phyloP scores from a whole-genome alignment of 2,797 vertebrate species.

The Halcyon chelicuti region DNA sequence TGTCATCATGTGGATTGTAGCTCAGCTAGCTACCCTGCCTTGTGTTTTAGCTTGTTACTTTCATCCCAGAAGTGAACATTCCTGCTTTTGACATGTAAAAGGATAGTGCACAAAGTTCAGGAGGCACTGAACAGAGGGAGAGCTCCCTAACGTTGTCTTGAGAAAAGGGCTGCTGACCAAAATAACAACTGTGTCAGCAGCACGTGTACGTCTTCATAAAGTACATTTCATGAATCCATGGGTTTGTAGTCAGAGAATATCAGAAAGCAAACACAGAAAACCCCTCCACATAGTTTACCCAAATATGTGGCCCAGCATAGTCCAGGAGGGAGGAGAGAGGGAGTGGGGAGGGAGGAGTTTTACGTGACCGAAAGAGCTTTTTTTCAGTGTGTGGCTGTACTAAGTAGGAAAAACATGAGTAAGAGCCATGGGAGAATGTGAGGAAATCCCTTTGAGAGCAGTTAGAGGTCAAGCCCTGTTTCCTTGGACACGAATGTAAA shows the following conservation, averaged over 20 bases:
- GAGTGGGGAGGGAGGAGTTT: neutral
- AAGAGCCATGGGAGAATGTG: neutral
- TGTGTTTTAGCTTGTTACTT: neutral
- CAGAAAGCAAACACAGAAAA: conserved; percentile 16
- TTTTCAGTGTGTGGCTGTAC: neutral
- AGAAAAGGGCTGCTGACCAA: conserved; percentile 29
- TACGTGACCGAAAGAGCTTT: neutral
- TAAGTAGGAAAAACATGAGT: neutral
- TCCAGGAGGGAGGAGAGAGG: neutral
- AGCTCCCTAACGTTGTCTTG: neutral
- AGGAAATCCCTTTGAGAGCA: neutral
- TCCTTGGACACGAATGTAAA: neutral
- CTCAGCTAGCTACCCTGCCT: neutral
- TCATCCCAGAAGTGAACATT: neutral
- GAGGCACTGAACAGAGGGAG: neutral
- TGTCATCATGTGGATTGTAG: neutral
- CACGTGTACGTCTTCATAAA: neutral
- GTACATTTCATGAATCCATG: neutral
- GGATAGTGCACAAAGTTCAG: conserved; percentile 8
- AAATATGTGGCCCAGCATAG: neutral
- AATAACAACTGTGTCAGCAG: neutral
- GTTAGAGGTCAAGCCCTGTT: neutral
- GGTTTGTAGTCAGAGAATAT: neutral
- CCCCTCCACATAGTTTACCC: neutral
- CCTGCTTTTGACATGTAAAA: neutral